Evolutionary conservation across 2,113 vertebrate species (phyloP).

Genomic region (Ptyas mucosa): DNA sequence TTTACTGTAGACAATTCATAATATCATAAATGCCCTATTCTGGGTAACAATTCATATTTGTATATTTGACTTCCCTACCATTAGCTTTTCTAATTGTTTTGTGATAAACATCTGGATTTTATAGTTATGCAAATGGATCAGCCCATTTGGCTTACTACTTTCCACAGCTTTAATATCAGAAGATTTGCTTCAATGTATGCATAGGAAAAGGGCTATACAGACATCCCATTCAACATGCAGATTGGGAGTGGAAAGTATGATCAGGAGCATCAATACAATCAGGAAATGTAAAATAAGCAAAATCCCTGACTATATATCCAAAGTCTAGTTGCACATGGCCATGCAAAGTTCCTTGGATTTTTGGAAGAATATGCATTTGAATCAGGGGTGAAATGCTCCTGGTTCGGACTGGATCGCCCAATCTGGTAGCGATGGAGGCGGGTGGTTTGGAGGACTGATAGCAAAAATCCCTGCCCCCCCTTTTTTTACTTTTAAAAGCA

Average conservation of each 20-base stretch:
- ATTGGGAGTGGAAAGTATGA: neutral
- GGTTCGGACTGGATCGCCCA: too few relatives aligned
- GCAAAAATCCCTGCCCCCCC: too few relatives aligned
- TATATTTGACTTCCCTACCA: neutral
- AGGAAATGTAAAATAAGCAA: neutral
- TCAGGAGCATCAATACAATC: neutral
- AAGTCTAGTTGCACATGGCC: neutral
- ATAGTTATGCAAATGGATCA: neutral
- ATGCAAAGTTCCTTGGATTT: neutral
- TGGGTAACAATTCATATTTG: neutral
- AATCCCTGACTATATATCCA: neutral
- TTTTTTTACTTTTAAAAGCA: too few relatives aligned
- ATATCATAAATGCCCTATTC: too few relatives aligned
- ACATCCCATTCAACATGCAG: neutral
- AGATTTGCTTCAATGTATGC: neutral
- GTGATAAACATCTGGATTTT: neutral
- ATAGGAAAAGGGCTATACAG: neutral
- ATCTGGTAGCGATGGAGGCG: too few relatives aligned
- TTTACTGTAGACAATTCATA: neutral
- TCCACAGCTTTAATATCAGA: neutral
- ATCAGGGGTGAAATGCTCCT: too few relatives aligned
- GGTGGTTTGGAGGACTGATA: too few relatives aligned
- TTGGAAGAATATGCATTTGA: neutral
- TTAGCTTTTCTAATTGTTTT: neutral
- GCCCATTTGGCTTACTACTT: too few relatives aligned